Percentiles rank a stretch among this genome's conserved stretches.
Evolutionary conservation across 2,888 invertebrate species (phyloP).

Genomic region (Melieria omissa): DNA sequence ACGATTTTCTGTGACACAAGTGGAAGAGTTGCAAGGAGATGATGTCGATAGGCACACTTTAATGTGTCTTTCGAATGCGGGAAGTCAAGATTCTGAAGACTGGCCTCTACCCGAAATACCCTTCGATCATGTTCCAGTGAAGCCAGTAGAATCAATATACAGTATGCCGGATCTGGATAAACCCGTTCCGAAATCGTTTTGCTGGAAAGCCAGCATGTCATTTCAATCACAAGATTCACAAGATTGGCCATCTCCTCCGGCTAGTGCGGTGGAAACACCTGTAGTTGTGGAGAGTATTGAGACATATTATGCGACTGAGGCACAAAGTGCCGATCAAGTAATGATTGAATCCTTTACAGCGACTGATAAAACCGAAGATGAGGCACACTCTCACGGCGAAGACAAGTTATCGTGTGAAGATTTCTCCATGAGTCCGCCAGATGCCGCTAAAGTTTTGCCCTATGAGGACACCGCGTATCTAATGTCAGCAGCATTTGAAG

Average conservation of each 20-base stretch:
- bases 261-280: conserved; percentile 74
- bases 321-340: conserved; percentile 82
- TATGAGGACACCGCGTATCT: conserved; percentile 65
- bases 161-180: conserved; percentile 64
- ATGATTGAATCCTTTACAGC: conserved; percentile 77
- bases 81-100: conserved; percentile 80
- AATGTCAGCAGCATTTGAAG: conserved; percentile 62
- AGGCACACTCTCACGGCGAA: conserved; percentile 74
- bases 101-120: conserved; percentile 82
- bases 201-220: conserved; percentile 65
- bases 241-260: conserved; percentile 85
- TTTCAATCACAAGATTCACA: conserved; percentile 76
- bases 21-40: conserved; percentile 60
- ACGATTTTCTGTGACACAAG: conserved; percentile 66
- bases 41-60: conserved; percentile 61
- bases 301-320: conserved; percentile 82
- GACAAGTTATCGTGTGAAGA: conserved; percentile 67
- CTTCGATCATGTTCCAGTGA: conserved; percentile 65
- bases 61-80: conserved; percentile 68
- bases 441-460: conserved; percentile 64
- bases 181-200: conserved; percentile 65
- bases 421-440: conserved; percentile 49
- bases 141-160: conserved; percentile 59
- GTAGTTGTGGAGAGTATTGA: conserved; percentile 81
- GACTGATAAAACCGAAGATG: conserved; percentile 71